These are phyloP conservation scores for Ricordea florida DNA, from an alignment of 92 coral and sea anemone species.

Conservation along the genomic window DNA sequence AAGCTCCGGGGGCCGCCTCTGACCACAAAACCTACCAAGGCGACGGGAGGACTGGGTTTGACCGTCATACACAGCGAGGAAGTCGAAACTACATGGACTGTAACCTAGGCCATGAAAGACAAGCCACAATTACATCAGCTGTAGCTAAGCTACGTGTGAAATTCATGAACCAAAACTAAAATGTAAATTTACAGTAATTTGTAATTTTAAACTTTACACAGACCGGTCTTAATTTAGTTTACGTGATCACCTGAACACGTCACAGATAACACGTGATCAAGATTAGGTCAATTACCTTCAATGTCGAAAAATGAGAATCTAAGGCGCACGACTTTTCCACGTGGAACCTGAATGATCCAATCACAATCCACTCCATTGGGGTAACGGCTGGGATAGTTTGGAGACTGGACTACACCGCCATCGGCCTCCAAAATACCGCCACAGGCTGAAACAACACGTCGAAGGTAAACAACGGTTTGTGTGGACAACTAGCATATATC, in stretches of 20 bases:
- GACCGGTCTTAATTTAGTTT: too few relatives aligned
- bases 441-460: conserved; percentile 65
- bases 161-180: background rate
- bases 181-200: too few relatives aligned
- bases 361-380: conserved; percentile 56
- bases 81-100: conserved; percentile 59
- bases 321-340: conserved; percentile 41
- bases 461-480: too few relatives aligned
- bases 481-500: too few relatives aligned
- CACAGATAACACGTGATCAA: too few relatives aligned
- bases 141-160: background rate
- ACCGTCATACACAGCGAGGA: conserved; percentile 74
- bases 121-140: background rate
- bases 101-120: conserved; percentile 10
- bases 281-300: conserved; percentile 61
- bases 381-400: conserved; percentile 56
- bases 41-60: conserved; percentile 33
- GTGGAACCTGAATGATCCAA: conserved; percentile 62
- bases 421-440: conserved; percentile 53
- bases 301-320: conserved; percentile 45
- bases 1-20: conserved; percentile 21
- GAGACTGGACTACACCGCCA: conserved; percentile 62
- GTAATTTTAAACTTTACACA: too few relatives aligned
- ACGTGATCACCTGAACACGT: too few relatives aligned
- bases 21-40: conserved; percentile 72